These are phyloP conservation scores for Alouatta palliata DNA, from an alignment of 2,113 vertebrate species.

Conservation along the genomic window DNA sequence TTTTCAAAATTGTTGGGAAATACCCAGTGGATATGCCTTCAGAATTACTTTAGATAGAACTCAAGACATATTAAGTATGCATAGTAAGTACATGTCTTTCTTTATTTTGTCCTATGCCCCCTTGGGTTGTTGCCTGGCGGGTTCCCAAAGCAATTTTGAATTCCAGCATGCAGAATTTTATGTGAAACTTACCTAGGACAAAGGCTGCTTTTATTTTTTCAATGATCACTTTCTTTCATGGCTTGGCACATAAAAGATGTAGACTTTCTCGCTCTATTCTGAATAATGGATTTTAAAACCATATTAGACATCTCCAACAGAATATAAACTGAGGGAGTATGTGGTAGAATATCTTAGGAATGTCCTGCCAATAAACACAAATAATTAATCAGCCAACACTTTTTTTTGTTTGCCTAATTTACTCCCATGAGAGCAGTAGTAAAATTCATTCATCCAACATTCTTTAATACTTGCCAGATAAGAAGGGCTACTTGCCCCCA, in stretches of 20 bases:
- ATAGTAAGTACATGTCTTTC: background rate
- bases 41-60: background rate
- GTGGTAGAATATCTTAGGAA: slow-evolving; percentile 51
- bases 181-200: slow-evolving; percentile 62
- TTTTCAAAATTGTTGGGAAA: slow-evolving; percentile 27
- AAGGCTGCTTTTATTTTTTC: slow-evolving; percentile 74
- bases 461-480: slow-evolving; percentile 62
- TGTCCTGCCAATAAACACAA: slow-evolving; percentile 65
- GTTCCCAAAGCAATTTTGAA: slow-evolving; percentile 60
- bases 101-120: slow-evolving; percentile 49
- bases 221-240: slow-evolving; percentile 75
- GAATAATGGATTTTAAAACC: slow-evolving; percentile 74
- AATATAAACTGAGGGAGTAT: slow-evolving; percentile 53
- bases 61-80: background rate
- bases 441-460: slow-evolving; percentile 49
- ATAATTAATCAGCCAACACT: slow-evolving; percentile 57
- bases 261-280: slow-evolving; percentile 52
- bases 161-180: slow-evolving; percentile 62
- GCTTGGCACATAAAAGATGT: slow-evolving; percentile 68
- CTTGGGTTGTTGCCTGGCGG: slow-evolving; percentile 40
- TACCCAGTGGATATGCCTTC: background rate
- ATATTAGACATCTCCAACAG: slow-evolving; percentile 59
- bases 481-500: background rate
- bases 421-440: background rate
- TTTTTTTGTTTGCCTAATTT: slow-evolving; percentile 47